phyloP scores from a whole-genome alignment of 2,797 vertebrate genomes.

The Coregonus ussuriensis region DNA sequence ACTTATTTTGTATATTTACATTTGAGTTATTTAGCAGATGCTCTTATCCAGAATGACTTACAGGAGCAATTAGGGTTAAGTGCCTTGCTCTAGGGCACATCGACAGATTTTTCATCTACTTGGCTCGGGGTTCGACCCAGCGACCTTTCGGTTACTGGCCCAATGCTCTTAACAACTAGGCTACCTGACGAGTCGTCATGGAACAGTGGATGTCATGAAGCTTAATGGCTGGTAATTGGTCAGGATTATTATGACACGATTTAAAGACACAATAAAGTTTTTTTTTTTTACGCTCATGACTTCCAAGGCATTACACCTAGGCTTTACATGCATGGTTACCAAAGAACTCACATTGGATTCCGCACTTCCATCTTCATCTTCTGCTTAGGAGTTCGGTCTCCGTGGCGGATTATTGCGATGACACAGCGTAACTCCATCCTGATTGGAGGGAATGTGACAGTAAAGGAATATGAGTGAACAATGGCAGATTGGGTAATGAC shows the following conservation, averaged over 20 bases:
- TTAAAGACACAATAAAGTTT: neutral
- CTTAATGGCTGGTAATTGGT: neutral
- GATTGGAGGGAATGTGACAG: constrained; percentile 2
- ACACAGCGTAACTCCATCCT: constrained; percentile 99
- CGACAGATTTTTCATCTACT: too few relatives aligned
- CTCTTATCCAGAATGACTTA: too few relatives aligned
- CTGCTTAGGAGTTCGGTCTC: constrained; percentile 96
- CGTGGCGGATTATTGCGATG: constrained; percentile 95
- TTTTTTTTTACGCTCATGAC: neutral
- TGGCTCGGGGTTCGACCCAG: too few relatives aligned
- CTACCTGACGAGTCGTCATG: neutral
- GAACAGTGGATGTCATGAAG: neutral
- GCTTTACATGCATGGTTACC: neutral
- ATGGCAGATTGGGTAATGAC: neutral
- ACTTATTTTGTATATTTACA: neutral
- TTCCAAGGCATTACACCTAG: neutral
- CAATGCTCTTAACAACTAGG: neutral
- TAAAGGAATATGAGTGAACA: neutral
- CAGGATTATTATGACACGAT: neutral
- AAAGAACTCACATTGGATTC: constrained; percentile 83
- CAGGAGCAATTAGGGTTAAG: too few relatives aligned
- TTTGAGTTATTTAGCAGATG: too few relatives aligned
- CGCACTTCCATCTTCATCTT: constrained; percentile 99
- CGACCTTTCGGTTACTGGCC: too few relatives aligned
- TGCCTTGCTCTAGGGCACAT: too few relatives aligned